Evolutionary conservation across 1,140 invertebrate genomes (phyloP), one percentile per base, ranked within the genome.

Genomic region (Drosophila busckii): DNA sequence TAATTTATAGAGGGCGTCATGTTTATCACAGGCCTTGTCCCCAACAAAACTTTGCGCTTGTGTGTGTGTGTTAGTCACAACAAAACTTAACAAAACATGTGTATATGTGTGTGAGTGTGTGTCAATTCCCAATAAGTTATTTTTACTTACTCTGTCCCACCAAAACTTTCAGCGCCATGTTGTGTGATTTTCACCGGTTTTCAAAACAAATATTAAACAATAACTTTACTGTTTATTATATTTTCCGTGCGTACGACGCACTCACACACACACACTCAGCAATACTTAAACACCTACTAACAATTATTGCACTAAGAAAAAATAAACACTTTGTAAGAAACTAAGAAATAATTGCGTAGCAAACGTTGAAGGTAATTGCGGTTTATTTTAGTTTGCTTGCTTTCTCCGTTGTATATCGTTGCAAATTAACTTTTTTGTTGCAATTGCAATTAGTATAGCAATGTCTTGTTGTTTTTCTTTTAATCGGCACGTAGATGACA

Each of bases 101-200:
- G 19, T 3, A 17, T 15, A 38, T 48, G 45, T 40, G 44, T 32
- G 45, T 7, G 40, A 53, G 15, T 38, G 56, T 54, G 53, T 54
- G 56, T 60, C 56, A 42, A 31, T 12, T 20, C 22, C 23, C 25
- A 59, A 42, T 28, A n/a, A 22, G 50, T 41, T 35, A 10, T 22
- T 62, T 56, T n/a, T 40, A 82, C 70, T 75, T 63, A 75, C 67
- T 85, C 61, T 85, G 83, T 20, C 83, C 83, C 23, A 85, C 83
- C 50, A 85, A 49, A 46, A 78, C 70, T 73, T 85, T 85, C 38
- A 85, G 56, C 13, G 83, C 83, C 83, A 85, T 85, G 44, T 68
- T 50, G 34, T 13, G 19, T 58, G 35, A 20, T 19, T 44, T 29
- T 26, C 10, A 35, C 49, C 35, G 38, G 19, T 16, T 15, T 8